phyloP scores from a whole-genome alignment of 2,113 vertebrate genomes.

The Candoia aspera region DNA sequence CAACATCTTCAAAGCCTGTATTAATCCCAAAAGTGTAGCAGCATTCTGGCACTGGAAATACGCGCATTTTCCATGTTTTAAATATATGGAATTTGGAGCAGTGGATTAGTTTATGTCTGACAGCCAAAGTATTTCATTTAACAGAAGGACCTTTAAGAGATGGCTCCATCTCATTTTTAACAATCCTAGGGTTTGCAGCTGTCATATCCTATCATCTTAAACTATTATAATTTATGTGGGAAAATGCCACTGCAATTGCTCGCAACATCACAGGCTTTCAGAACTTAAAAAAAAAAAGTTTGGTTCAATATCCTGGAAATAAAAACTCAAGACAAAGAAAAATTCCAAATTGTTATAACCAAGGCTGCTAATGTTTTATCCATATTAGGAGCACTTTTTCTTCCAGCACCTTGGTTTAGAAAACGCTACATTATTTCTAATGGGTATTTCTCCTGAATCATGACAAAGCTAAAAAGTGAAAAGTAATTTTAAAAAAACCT shows the following conservation, averaged over 20 bases:
- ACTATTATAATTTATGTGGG: not conserved
- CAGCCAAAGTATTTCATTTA: constrained; percentile 5
- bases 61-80: constrained; percentile 10
- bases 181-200: not conserved
- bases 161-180: constrained; percentile 12
- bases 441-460: not conserved
- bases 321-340: not conserved
- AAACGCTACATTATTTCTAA: not conserved
- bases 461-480: not conserved
- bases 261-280: constrained; percentile 1
- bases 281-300: constrained; percentile 2
- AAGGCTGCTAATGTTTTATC: not conserved
- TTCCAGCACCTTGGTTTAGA: not conserved
- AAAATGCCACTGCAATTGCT: constrained; percentile 11
- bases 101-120: constrained; percentile 13
- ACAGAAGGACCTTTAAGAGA: not conserved
- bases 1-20: not conserved
- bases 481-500: not conserved
- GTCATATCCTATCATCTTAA: not conserved
- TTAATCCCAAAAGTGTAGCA: not conserved
- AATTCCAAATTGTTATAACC: not conserved
- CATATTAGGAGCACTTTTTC: not conserved
- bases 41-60: not conserved
- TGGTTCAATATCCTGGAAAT: not conserved
- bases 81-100: not conserved